phyloP scores from a whole-genome alignment of 1,140 invertebrate genomes.

The Plodia interpunctella region DNA sequence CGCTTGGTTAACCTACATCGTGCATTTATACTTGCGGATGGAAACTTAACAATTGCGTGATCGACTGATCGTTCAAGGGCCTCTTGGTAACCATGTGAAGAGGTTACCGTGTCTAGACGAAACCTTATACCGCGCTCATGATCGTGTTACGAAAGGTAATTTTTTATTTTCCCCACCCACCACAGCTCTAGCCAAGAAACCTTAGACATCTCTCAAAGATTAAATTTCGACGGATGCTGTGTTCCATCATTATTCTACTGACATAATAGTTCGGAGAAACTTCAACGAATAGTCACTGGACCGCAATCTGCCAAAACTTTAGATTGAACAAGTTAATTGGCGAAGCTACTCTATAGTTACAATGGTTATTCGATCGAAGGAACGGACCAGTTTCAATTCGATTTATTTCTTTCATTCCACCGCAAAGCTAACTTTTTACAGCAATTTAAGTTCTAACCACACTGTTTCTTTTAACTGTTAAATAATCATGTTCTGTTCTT shows the following conservation, averaged over 20 bases:
- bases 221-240: constrained; percentile 48
- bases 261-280: neutral
- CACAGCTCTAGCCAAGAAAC: constrained; percentile 52
- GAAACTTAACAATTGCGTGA: too few relatives aligned
- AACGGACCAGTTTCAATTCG: constrained; percentile 10
- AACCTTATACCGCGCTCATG: constrained; percentile 45
- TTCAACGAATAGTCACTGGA: neutral
- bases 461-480: too few relatives aligned
- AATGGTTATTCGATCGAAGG: too few relatives aligned
- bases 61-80: neutral
- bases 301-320: neutral
- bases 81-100: constrained; percentile 35
- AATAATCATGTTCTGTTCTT: too few relatives aligned
- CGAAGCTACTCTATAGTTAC: too few relatives aligned
- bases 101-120: constrained; percentile 56
- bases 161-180: constrained; percentile 37
- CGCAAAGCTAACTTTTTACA: constrained; percentile 17
- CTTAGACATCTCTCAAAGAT: constrained; percentile 42
- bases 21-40: too few relatives aligned
- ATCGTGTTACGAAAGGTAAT: constrained; percentile 44
- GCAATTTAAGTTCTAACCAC: too few relatives aligned
- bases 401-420: constrained; percentile 18
- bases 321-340: too few relatives aligned
- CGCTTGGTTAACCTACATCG: too few relatives aligned
- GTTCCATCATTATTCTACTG: constrained; percentile 7